Evolutionary conservation across 2,888 invertebrate species (phyloP).

Genomic region (Resseliella maxima): DNA sequence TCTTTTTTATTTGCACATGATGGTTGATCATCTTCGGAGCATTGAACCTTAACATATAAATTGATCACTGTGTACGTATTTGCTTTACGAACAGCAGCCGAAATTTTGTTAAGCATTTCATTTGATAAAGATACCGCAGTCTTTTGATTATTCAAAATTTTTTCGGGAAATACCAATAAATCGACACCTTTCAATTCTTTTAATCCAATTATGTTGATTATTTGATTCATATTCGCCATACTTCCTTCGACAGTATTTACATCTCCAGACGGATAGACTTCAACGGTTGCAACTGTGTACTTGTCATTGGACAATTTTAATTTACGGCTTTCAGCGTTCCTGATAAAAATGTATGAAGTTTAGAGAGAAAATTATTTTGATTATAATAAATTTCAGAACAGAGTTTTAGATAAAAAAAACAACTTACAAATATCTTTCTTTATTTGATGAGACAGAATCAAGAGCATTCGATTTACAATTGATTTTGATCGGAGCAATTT

Average conservation of each 20-base stretch:
- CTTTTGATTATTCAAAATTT: constrained; percentile 66
- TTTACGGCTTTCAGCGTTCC: too few species aligned
- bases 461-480: too few species aligned
- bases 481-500: too few species aligned
- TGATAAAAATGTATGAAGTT: too few species aligned
- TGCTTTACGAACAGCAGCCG: constrained; percentile 71
- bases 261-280: not conserved
- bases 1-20: not conserved
- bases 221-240: not conserved
- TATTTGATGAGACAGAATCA: too few species aligned
- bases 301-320: too few species aligned
- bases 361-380: too few species aligned
- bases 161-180: constrained; percentile 84
- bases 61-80: constrained; percentile 70
- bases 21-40: constrained; percentile 60
- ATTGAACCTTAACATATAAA: constrained; percentile 61
- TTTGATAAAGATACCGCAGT: constrained; percentile 62
- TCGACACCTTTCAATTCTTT: constrained; percentile 69
- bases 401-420: too few species aligned
- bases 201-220: constrained; percentile 62
- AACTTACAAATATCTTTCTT: too few species aligned
- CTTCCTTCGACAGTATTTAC: not conserved
- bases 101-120: constrained; percentile 65
- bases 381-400: too few species aligned
- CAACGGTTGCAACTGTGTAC: not conserved